A percentile compares a stretch with the other conserved stretches of the same genome.
Conservation (phyloP, 37 sponge, comb jelly and placozoan genomes). For the Ephydatia muelleri region DNA sequence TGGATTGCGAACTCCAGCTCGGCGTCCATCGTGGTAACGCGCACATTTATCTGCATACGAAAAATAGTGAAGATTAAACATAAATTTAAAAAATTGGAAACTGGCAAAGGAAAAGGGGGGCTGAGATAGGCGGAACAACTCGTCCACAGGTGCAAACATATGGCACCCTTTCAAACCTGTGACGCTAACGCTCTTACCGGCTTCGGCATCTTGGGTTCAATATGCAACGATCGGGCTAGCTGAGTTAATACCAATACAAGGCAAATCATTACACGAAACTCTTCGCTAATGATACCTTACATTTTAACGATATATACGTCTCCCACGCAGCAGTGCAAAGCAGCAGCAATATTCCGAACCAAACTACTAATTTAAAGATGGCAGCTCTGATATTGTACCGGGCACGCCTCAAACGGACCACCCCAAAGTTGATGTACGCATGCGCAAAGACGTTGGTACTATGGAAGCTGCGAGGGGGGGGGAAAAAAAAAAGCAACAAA, state of each 20-base stretch:
- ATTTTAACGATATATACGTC: too few relatives aligned
- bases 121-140: background rate
- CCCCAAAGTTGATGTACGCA: constrained; percentile 43
- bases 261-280: too few relatives aligned
- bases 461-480: constrained; percentile 3
- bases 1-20: constrained; percentile 99
- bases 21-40: constrained; percentile 95
- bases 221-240: background rate
- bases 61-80: background rate
- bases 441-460: constrained; percentile 32
- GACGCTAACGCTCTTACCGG: constrained; percentile 42
- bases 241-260: too few relatives aligned
- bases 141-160: background rate
- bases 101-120: background rate
- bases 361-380: background rate
- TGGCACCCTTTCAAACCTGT: background rate
- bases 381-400: background rate
- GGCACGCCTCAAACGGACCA: constrained; percentile 12
- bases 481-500: too few relatives aligned
- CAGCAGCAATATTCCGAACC: too few relatives aligned
- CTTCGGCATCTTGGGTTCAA: constrained; percentile 57
- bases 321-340: too few relatives aligned
- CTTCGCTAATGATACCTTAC: too few relatives aligned
- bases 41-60: constrained; percentile 71
- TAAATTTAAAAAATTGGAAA: too few relatives aligned